A percentile compares a stretch with the other conserved stretches of the same genome.
phyloP scores from a whole-genome alignment of 2,888 invertebrate genomes.

The Xylota segnis region DNA sequence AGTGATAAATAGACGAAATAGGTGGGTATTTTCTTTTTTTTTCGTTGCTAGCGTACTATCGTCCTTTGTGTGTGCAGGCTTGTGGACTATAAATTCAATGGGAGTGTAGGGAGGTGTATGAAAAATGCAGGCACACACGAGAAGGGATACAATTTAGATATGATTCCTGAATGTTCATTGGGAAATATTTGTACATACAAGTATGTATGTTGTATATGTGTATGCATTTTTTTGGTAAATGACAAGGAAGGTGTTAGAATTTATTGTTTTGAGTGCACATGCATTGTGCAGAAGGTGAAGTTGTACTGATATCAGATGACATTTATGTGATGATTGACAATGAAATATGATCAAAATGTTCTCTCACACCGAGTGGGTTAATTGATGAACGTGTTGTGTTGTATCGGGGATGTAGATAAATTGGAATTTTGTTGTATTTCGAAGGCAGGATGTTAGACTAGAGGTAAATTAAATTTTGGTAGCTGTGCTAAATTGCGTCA shows the following conservation, averaged over 20 bases:
- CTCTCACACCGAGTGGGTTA: constrained; percentile 35
- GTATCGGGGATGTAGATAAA: constrained; percentile 49
- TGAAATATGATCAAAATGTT: constrained; percentile 73
- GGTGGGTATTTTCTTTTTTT: constrained; percentile 24
- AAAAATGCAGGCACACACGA: constrained; percentile 33
- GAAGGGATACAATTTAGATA: constrained; percentile 72
- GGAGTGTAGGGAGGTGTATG: not conserved
- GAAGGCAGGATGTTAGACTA: not conserved
- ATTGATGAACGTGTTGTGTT: constrained; percentile 65
- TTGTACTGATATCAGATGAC: constrained; percentile 71
- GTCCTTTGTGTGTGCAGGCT: constrained; percentile 25
- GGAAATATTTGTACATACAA: constrained; percentile 42
- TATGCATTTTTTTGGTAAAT: constrained; percentile 20
- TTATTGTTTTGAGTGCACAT: constrained; percentile 73
- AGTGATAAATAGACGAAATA: constrained; percentile 73
- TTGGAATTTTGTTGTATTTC: constrained; percentile 39
- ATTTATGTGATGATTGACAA: constrained; percentile 76
- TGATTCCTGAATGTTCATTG: constrained; percentile 70
- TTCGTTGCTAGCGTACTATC: not conserved
- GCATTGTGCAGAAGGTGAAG: constrained; percentile 56
- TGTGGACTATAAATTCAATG: constrained; percentile 51
- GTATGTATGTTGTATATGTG: too few relatives aligned
- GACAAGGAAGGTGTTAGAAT: constrained; percentile 72
- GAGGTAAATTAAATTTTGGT: constrained; percentile 20
- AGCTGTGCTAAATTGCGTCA: not conserved